Base-by-base conservation (phyloP, 1,140 invertebrate species). In the Musca domestica region DNA sequence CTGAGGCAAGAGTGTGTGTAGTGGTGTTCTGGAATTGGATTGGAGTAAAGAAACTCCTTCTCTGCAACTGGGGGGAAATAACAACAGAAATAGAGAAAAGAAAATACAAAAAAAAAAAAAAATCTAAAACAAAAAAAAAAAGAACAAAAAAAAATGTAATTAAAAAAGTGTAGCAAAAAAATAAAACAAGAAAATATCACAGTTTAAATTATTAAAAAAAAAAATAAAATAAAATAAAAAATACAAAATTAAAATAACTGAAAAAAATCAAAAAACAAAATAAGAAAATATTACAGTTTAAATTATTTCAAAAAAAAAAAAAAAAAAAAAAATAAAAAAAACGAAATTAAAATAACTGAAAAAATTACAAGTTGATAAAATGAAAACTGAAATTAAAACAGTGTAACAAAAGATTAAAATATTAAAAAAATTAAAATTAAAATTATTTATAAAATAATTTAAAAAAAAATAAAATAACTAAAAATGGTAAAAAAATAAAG, bases 21-120 rank as follows among this genome's bases (percentile, higher is more conserved):
- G 34, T 41, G 34, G n/a, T n/a, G n/a, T n/a, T n/a, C n/a, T 41
- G 10, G 10, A 41, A 12, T n/a, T 41, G 34, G 34, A 9, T 41
- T 41, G 34, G 5, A 41, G 34, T 30, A 30, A 30, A 41, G n/a
- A n/a, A n/a, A n/a, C n/a, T n/a, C n/a, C n/a, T 41, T 41, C 12
- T 12, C 34, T 41, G 12, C 9, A 30, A n/a, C n/a, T 30, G 27
- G 27, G 34, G 10, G 10, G 15, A 56, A 56, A 41, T 19, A 64
- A 64, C 46, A 47, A 64, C 25, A 23, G 23, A 25, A 64, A 64
- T 30, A 64, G 48, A 64, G 20, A 64, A 64, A 19, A 46, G 48
- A 30, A 64, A 48, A 3, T 25, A 34, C 41, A 63, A n/a, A 19
- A 9, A 7, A 34, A 63, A 63, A 63, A 17, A n/a, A n/a, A n/a